Percentiles rank a stretch among this genome's conserved stretches.
These are phyloP conservation scores for Potorous gilbertii DNA, from an alignment of 2,797 vertebrate species.

Conservation along the genomic window DNA sequence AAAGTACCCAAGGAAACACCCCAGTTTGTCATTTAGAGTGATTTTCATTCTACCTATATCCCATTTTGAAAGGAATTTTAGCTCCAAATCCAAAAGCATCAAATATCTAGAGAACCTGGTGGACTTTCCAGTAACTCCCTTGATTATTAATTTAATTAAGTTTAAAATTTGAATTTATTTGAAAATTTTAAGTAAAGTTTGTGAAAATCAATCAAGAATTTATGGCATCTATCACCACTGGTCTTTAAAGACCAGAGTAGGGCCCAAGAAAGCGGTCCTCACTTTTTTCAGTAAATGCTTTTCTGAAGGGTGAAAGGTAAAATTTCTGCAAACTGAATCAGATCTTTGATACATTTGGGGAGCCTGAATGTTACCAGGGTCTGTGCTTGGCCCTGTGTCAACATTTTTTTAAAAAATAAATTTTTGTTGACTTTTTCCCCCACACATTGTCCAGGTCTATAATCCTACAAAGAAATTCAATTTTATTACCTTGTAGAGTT, in stretches of 20 bases:
- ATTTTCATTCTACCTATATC: neutral
- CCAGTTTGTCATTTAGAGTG: neutral
- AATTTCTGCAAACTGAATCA: neutral
- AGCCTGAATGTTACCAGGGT: neutral
- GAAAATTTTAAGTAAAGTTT: constrained; percentile 8
- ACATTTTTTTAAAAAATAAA: neutral
- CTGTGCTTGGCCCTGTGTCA: neutral
- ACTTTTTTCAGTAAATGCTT: neutral
- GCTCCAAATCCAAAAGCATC: neutral
- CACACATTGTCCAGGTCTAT: neutral
- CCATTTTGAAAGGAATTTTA: constrained; percentile 41
- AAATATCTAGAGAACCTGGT: neutral
- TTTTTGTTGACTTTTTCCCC: neutral
- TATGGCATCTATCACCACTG: neutral
- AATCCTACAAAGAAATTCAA: neutral
- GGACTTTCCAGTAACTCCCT: neutral
- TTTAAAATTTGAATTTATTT: neutral
- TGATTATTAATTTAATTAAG: neutral
- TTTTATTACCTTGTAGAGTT: neutral
- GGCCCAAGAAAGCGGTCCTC: neutral
- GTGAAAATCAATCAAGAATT: neutral
- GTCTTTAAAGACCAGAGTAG: neutral
- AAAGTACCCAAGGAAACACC: neutral
- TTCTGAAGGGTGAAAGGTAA: neutral
- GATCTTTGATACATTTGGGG: neutral